These are phyloP conservation scores for Drosophila ananassae DNA, from an alignment of 1,140 invertebrate species.

Conservation along the genomic window DNA sequence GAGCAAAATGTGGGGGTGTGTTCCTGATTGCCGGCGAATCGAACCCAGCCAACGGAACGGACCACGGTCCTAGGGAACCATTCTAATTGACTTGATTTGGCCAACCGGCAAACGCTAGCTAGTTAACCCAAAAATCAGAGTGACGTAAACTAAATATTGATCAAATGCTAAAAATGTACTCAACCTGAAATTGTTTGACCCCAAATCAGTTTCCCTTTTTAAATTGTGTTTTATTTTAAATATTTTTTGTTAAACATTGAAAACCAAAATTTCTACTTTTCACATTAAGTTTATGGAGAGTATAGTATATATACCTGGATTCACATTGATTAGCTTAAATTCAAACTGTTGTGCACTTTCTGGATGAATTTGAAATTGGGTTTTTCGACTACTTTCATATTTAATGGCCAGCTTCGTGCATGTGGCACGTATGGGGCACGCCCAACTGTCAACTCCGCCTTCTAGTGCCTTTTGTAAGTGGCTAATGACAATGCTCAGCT, in stretches of 20 bases:
- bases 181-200: neutral
- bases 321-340: too few species aligned
- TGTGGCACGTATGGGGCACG: neutral
- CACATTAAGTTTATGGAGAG: too few species aligned
- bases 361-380: neutral
- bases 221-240: neutral
- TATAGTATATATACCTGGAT: too few species aligned
- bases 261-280: neutral
- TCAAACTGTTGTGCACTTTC: neutral
- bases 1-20: constrained; percentile 17
- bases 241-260: neutral
- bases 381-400: constrained; percentile 1
- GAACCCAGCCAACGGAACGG: constrained; percentile 38
- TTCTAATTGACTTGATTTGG: constrained; percentile 44
- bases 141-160: constrained; percentile 43
- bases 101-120: constrained; percentile 9
- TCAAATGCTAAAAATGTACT: constrained; percentile 20
- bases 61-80: neutral
- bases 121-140: constrained; percentile 35
- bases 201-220: neutral
- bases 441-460: constrained; percentile 29
- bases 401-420: neutral
- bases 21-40: constrained; percentile 53
- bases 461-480: constrained; percentile 28
- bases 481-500: constrained; percentile 51